A percentile compares a stretch with the other conserved stretches of the same genome.
These are phyloP conservation scores for Esperia sulphurella DNA, from an alignment of 2,888 invertebrate species.

Conservation along the genomic window DNA sequence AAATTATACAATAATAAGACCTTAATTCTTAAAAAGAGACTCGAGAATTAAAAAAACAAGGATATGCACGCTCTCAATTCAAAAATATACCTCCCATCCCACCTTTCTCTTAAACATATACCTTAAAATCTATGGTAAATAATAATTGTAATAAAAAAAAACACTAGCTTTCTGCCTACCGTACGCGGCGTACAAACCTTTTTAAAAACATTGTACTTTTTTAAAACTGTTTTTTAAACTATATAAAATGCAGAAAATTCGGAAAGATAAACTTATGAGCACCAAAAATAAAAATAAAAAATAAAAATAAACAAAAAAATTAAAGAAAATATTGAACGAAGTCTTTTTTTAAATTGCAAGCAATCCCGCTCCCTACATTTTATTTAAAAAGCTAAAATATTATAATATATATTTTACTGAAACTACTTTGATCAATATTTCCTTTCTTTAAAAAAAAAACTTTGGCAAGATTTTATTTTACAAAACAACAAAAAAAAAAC, in stretches of 20 bases:
- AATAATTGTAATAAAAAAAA: slow-evolving; percentile 27
- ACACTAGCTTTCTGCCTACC: slow-evolving; percentile 34
- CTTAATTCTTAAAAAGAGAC: background rate
- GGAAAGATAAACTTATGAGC: slow-evolving; percentile 10
- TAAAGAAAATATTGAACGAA: background rate
- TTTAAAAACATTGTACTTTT: slow-evolving; percentile 18
- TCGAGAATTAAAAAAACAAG: slow-evolving; percentile 5
- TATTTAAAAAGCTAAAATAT: background rate
- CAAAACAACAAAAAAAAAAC: slow-evolving; percentile 16
- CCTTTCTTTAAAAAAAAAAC: slow-evolving; percentile 14
- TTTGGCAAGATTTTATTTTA: slow-evolving; percentile 27
- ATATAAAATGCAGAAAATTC: slow-evolving; percentile 19
- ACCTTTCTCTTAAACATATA: slow-evolving; percentile 35
- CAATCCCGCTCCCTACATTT: background rate
- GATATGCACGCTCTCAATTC: slow-evolving; percentile 41
- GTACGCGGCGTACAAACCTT: slow-evolving; percentile 24
- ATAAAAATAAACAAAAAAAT: slow-evolving; percentile 3
- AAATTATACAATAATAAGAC: background rate
- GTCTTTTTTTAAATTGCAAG: slow-evolving; percentile 1
- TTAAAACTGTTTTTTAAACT: background rate
- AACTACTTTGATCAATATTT: background rate
- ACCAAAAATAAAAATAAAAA: slow-evolving; percentile 9
- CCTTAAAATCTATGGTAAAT: slow-evolving; percentile 23
- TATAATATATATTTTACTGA: background rate
- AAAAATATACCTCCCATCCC: slow-evolving; percentile 40